Evolutionary conservation across 2,888 invertebrate genomes (phyloP).

Genomic region (Bursaphelenchus okinawaensis): DNA sequence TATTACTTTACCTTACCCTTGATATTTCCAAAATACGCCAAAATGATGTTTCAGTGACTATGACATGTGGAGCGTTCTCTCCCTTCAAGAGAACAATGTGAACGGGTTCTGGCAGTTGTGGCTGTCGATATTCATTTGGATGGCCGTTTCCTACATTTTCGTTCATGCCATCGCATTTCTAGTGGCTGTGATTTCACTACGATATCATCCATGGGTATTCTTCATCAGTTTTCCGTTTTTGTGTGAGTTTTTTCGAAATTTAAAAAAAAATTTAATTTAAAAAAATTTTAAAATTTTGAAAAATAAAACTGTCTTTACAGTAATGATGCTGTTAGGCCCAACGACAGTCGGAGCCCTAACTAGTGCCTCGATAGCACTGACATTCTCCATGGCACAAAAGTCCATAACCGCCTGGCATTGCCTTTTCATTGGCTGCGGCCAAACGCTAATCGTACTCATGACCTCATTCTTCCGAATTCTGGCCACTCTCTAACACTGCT

Average conservation of each 20-base stretch:
- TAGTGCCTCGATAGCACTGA: constrained; percentile 32
- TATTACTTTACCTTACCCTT: no score
- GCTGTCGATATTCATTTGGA: constrained; percentile 46
- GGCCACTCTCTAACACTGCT: constrained; percentile 41
- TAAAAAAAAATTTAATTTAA: neutral
- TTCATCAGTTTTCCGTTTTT: constrained; percentile 26
- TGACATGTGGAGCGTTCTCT: constrained; percentile 29
- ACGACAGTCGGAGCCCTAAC: constrained; percentile 28
- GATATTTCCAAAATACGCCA: no score
- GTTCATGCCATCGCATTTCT: constrained; percentile 35
- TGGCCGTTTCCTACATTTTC: constrained; percentile 36
- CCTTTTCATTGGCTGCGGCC: constrained; percentile 39
- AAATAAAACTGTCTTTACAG: no score
- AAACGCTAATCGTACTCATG: constrained; percentile 38
- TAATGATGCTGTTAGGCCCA: constrained; percentile 27
- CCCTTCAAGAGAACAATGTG: constrained; percentile 31
- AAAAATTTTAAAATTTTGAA: no score
- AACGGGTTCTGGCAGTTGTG: constrained; percentile 42
- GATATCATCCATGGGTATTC: constrained; percentile 42
- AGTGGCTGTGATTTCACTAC: constrained; percentile 36
- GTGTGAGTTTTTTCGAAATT: constrained; percentile 13
- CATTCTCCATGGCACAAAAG: constrained; percentile 30
- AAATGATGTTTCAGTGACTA: neutral
- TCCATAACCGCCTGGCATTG: constrained; percentile 44
- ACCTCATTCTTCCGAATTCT: constrained; percentile 40